Base-by-base conservation (phyloP, 1,140 invertebrate species). In the Apis florea region DNA sequence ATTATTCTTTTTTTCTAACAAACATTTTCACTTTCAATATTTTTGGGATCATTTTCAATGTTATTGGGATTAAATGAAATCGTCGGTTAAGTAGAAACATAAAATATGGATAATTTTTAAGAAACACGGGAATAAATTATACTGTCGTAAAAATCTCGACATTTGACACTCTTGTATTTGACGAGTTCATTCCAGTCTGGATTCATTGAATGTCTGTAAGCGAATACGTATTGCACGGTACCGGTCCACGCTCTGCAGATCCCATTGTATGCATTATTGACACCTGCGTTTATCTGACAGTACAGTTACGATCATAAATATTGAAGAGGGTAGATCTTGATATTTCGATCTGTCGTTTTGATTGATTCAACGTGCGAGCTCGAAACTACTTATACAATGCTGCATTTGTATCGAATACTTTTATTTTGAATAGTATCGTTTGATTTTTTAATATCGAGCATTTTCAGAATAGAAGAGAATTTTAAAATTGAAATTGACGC, bases 71-170 rank as follows among this genome's bases (percentile, higher is more conserved):
- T 6, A 47, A 47, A 66, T 66, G 1, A 47, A 66, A 31, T 17
- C 17, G 40, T 11, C 21, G 10, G 15, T 40, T 66, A 19, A 47
- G 4, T 64, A 11, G 19, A 40, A 40, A 31, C 6, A 12, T 53
- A 71, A 56, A 56, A 49, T 4, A 54, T 17, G 1, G 26, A 56
- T 31, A 19, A 24, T 10, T 12, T 40, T 59, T 61, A 4, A 24
- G 40, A 24, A 40, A 59, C 40, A 47, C 83, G 51, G 66, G 71
- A 75, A 84, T 84, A 84, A 71, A 79, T 87, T 79, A 82, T 86
- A 85, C 79, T 85, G 78, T 84, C 86, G 86, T 87, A 83, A 89
- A 89, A 84, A 85, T 87, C 82, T 84, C 87, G 82, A 85, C 83
- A 66, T 73, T 88, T 80, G 80, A 79, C 83, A 64, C 63, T 64